Conservation (phyloP, 2,113 vertebrate species). For the Ictalurus punctatus region DNA sequence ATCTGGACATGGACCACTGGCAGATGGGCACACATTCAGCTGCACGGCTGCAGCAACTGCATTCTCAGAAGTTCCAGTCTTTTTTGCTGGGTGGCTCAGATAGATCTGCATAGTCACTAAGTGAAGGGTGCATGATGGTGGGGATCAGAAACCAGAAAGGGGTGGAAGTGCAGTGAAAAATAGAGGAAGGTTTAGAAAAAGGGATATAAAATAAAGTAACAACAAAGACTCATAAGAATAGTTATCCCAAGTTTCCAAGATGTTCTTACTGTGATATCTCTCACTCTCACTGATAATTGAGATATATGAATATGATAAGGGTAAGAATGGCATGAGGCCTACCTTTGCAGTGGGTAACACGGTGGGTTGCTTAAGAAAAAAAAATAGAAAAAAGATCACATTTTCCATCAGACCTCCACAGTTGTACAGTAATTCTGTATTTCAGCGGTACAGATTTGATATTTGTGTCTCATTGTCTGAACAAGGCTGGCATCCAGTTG, state of each 20-base stretch:
- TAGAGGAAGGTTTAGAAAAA: not conserved
- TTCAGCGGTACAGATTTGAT: not conserved
- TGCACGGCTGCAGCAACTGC: constrained; percentile 60
- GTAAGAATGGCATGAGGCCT: constrained; percentile 56
- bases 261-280: not conserved
- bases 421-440: not conserved
- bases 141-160: not conserved
- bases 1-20: not conserved
- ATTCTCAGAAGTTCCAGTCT: constrained; percentile 73
- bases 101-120: constrained; percentile 81
- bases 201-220: not conserved
- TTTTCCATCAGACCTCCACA: not conserved
- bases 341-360: constrained; percentile 79
- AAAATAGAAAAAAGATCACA: constrained; percentile 31
- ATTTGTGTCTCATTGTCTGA: not conserved
- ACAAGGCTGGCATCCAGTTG: not conserved
- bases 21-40: constrained; percentile 54
- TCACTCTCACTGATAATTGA: not conserved
- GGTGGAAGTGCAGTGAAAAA: not conserved
- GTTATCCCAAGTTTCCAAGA: not conserved
- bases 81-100: constrained; percentile 78
- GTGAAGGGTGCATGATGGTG: constrained; percentile 59
- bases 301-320: not conserved
- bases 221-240: constrained; percentile 4
- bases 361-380: constrained; percentile 61